Base-by-base conservation (phyloP, 2,888 invertebrate species). In the Spatulosminthurus flaviceps region DNA sequence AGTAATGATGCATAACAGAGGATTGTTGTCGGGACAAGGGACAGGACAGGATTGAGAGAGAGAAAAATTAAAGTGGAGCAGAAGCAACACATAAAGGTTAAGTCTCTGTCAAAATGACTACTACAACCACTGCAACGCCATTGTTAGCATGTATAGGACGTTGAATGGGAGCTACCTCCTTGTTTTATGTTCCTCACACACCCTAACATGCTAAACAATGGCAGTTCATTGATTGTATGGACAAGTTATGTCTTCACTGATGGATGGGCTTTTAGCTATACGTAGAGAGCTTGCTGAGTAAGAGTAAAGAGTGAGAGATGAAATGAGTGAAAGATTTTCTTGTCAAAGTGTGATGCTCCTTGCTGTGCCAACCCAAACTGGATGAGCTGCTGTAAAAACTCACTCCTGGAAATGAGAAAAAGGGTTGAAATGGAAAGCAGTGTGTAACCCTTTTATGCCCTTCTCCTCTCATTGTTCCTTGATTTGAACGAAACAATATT, bases 401-500 rank as follows among this genome's bases (percentile, higher is more conserved):
- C 51, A 21, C 77, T 77, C 77, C 77, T 69, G 71, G 77, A 77
- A 66, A 77, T 77, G 73, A 80, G 74, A 80, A 80, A 77, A 80
- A 80, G 80, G 77, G 80, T 80, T 77, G 72, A 72, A 75, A 75
- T 60, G 75, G 61, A 72, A 72, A 77, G 77, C 42, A 67, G 78
- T 74, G 73, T 77, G 81, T 66, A 81, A 80, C 83, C 81, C 81
- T 82, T 82, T 82, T 41, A 82, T 73, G 61, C 69, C 78, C 76
- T 66, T 69, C 77, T 77, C 28, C 74, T 75, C 78, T 79, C 81
- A 80, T 83, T 83, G 78, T 83, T 82, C 79, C 78, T 82, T 81
- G 80, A 82, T 83, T 83, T 83, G 78, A 81, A 77, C 74, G 82
- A 84, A 83, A 84, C 85, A 85, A 85, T 85, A 83, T 85, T 85